These are phyloP conservation scores for Lydus trimaculatus DNA, from an alignment of 2,888 invertebrate species.

Conservation along the genomic window DNA sequence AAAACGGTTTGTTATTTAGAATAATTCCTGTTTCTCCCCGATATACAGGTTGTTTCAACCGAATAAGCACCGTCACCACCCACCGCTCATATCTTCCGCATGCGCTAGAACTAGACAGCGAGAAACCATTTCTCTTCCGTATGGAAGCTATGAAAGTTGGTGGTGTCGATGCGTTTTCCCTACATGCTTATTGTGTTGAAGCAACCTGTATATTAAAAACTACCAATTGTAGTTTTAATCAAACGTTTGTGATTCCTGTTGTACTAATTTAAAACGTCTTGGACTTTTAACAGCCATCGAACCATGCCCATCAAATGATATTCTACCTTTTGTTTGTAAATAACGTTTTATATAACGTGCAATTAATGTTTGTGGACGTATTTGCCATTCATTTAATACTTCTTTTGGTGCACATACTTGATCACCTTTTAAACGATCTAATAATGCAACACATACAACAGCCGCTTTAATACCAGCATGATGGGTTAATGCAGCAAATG, in stretches of 20 bases:
- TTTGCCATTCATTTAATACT: constrained; percentile 89
- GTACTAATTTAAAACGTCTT: constrained; percentile 85
- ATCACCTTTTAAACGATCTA: constrained; percentile 93
- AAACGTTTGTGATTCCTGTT: constrained; percentile 90
- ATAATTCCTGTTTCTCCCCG: no score
- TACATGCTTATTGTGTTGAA: no score
- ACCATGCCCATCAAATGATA: constrained; percentile 77
- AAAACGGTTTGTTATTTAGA: no score
- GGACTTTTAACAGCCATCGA: constrained; percentile 86
- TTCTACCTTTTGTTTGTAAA: constrained; percentile 79
- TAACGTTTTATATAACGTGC: constrained; percentile 83
- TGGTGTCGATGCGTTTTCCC: no score
- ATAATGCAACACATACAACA: constrained; percentile 91
- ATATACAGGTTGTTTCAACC: no score
- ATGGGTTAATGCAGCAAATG: constrained; percentile 92
- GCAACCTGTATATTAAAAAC: no score
- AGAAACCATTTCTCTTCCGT: no score
- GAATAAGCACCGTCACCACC: no score
- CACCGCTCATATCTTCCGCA: no score
- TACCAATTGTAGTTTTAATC: constrained; percentile 66
- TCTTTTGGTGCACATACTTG: constrained; percentile 91
- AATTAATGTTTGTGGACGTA: constrained; percentile 85
- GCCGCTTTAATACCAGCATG: constrained; percentile 93
- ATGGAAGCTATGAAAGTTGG: no score
- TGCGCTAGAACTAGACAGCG: no score